Evolutionary conservation across 2,888 invertebrate species (phyloP).

Genomic region (Aplocera efformata): DNA sequence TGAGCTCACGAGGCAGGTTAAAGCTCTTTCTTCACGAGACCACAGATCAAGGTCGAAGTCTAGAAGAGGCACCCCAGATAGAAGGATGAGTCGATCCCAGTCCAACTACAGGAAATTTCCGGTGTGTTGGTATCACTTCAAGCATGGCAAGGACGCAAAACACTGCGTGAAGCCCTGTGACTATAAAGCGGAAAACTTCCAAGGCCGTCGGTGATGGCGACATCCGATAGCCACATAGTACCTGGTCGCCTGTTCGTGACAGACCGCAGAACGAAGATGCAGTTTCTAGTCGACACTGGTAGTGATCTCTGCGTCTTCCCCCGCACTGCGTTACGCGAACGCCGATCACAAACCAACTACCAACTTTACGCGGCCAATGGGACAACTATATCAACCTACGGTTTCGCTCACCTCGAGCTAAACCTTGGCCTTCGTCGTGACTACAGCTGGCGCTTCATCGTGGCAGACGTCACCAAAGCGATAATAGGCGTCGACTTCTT

Average conservation of each 20-base stretch:
- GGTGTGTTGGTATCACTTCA: conserved; percentile 28
- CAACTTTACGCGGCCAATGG: conserved; percentile 30
- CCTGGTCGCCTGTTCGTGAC: conserved; percentile 28
- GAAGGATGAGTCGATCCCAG: conserved; percentile 1
- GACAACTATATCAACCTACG: conserved; percentile 24
- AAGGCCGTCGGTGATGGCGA: conserved; percentile 24
- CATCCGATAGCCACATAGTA: conserved; percentile 17
- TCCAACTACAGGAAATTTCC: conserved; percentile 22
- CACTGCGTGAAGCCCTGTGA: conserved; percentile 23
- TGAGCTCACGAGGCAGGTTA: conserved; percentile 1
- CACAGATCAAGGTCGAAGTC: neutral
- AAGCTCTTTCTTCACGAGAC: neutral
- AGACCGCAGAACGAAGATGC: conserved; percentile 17
- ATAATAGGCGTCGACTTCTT: conserved; percentile 34
- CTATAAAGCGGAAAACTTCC: conserved; percentile 17
- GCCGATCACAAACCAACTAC: conserved; percentile 7
- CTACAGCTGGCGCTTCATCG: conserved; percentile 29
- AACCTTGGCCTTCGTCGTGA: conserved; percentile 29
- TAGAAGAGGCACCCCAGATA: neutral
- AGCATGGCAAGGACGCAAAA: conserved; percentile 8
- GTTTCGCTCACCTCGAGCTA: conserved; percentile 18
- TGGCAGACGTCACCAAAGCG: conserved; percentile 30
- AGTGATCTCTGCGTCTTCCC: conserved; percentile 25
- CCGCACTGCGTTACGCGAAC: conserved; percentile 4
- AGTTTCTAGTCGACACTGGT: conserved; percentile 26